Evolutionary conservation across 2,888 invertebrate species (phyloP), one percentile per base, ranked within the genome.

Genomic region (Nephrotoma flavescens): DNA sequence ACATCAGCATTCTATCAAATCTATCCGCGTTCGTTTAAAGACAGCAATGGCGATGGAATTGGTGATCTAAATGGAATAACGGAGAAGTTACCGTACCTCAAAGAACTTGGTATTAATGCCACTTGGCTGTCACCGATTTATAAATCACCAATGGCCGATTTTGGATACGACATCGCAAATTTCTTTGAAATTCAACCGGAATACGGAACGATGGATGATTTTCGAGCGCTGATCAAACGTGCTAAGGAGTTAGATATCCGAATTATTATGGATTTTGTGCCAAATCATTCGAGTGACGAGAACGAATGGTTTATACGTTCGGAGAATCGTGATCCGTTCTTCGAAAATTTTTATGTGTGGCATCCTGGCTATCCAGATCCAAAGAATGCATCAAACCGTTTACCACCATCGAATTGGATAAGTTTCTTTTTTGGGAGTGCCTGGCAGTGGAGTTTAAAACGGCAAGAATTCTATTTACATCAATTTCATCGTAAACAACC

Each of bases 301-400:
- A 96, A 97, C 89, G 93, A 94, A 83, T 98, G 98, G 98, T 98
- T 98, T 90, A 91, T 93, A 87, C 93, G 94, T 88, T 97, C 97
- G 9, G 91, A 94, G 7, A 92, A 93, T 19, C 92, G 92, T 6
- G 93, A 93, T 86, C 92, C 93, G 0, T 93, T 93, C 0, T 97
- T 94, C 89, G 94, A 93, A 52, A 94, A 97, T 89, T 96, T 93
- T 89, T 97, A 96, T 44, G 44, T 44, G 0, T 97, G 97, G 97
- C 93, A 93, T 52, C 93, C 95, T 84, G 94, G 93, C 0, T 90
- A 90, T 41, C 89, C 90, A 0, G 92, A 92, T 86, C 92, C 92
- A 42, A 89, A 91, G 0, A 91, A 91, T 86, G 86, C 89, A 88
- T 89, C 91, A 0, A 88, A 86, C 0, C 90, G 90, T 0, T 88